Conservation (phyloP, 2,797 vertebrate species). For the Intellagama lesueurii region DNA sequence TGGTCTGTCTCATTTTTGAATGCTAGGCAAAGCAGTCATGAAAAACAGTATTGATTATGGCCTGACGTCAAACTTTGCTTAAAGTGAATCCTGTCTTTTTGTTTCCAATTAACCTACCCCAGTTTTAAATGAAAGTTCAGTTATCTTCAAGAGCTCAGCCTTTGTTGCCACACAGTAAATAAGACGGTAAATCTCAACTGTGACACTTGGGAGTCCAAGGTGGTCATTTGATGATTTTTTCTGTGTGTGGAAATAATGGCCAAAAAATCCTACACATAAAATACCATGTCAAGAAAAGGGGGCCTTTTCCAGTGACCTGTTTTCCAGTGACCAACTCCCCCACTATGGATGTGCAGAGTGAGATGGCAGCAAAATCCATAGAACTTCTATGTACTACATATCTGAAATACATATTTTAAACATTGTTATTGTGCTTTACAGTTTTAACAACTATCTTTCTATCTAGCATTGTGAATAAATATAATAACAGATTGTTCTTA, state of each 20-base stretch:
- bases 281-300: neutral
- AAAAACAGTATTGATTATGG: neutral
- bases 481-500: constrained; percentile 44
- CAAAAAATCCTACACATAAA: neutral
- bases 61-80: neutral
- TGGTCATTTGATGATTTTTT: neutral
- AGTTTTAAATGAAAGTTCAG: neutral
- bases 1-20: neutral
- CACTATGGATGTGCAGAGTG: too few relatives aligned
- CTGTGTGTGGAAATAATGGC: neutral
- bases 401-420: too few relatives aligned
- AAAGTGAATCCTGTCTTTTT: neutral
- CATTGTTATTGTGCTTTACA: too few relatives aligned
- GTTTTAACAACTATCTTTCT: constrained; percentile 18
- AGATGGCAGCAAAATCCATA: too few relatives aligned
- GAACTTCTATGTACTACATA: too few relatives aligned
- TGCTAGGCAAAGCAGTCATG: neutral
- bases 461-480: constrained; percentile 45
- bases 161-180: neutral
- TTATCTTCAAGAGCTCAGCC: neutral
- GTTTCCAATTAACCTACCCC: neutral
- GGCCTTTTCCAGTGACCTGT: too few relatives aligned
- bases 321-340: constrained; percentile 7
- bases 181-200: neutral
- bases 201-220: neutral